Percentiles rank a stretch among this genome's conserved stretches.
Conservation (phyloP, 2,797 vertebrate species). For the Okamejei kenojei region DNA sequence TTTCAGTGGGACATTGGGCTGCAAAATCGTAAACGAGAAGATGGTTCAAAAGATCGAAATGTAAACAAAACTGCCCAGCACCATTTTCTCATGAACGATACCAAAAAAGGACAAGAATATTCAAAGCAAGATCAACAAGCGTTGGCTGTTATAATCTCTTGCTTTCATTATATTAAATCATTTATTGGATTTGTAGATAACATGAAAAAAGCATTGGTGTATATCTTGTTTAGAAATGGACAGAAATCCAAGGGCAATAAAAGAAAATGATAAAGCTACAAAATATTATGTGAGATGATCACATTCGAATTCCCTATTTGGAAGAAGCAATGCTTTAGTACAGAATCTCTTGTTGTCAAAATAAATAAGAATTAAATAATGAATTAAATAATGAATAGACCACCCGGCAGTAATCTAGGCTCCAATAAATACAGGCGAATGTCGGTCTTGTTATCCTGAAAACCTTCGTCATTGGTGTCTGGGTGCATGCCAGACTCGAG, state of each 20-base stretch:
- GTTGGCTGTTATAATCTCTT: not conserved
- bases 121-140: not conserved
- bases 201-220: not conserved
- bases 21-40: not conserved
- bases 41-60: not conserved
- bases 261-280: not conserved
- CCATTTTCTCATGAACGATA: not conserved
- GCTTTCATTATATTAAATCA: not conserved
- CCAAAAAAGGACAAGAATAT: constrained; percentile 26
- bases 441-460: no score
- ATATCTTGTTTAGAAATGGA: not conserved
- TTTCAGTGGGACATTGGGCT: not conserved
- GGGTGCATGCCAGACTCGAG: no score
- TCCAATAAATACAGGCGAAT: no score
- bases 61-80: constrained; percentile 18
- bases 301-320: not conserved
- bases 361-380: no score
- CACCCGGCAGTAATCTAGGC: no score
- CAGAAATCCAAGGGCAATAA: not conserved
- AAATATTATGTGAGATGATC: not conserved
- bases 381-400: no score
- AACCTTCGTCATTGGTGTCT: no score
- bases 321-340: not conserved
- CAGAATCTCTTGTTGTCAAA: not conserved
- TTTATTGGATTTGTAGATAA: not conserved